Evolutionary conservation across 2,888 invertebrate genomes (phyloP).

Genomic region (Melieria picta): DNA sequence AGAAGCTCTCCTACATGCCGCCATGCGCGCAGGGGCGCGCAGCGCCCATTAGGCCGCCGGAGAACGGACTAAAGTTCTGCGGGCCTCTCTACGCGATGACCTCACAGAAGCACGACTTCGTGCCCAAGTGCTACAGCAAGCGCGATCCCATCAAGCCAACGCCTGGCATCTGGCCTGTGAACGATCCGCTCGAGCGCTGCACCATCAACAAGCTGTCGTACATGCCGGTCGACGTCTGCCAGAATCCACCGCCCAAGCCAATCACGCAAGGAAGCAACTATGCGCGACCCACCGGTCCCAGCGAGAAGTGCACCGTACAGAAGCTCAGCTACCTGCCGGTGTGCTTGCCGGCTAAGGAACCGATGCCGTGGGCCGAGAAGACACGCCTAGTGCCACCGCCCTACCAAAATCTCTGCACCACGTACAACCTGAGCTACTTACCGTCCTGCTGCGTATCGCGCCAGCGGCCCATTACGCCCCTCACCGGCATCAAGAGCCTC

Average conservation of each 20-base stretch:
- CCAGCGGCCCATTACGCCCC: conserved; percentile 50
- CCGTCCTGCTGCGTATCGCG: conserved; percentile 58
- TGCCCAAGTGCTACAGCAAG: conserved; percentile 70
- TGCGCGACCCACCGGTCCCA: conserved; percentile 53
- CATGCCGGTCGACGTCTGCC: conserved; percentile 60
- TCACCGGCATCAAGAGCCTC: conserved; percentile 52
- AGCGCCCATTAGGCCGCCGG: conserved; percentile 57
- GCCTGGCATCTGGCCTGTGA: conserved; percentile 51
- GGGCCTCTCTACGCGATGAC: conserved; percentile 78
- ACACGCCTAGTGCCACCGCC: conserved; percentile 57
- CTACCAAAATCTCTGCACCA: conserved; percentile 59
- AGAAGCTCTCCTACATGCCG: conserved; percentile 63
- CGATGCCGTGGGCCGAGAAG: conserved; percentile 61
- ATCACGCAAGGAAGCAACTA: conserved; percentile 52
- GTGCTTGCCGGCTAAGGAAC: conserved; percentile 62
- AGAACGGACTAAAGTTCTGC: conserved; percentile 57
- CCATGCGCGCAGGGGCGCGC: conserved; percentile 54
- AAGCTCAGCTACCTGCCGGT: conserved; percentile 69
- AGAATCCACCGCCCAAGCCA: conserved; percentile 59
- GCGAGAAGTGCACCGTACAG: conserved; percentile 66
- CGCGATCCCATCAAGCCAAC: conserved; percentile 51
- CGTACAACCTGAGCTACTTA: conserved; percentile 63
- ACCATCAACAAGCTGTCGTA: conserved; percentile 63
- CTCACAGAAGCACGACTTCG: conserved; percentile 78
- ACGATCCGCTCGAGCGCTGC: conserved; percentile 59